Evolutionary conservation across 2,888 invertebrate species (phyloP).

Genomic region (Marronus borbonicus): DNA sequence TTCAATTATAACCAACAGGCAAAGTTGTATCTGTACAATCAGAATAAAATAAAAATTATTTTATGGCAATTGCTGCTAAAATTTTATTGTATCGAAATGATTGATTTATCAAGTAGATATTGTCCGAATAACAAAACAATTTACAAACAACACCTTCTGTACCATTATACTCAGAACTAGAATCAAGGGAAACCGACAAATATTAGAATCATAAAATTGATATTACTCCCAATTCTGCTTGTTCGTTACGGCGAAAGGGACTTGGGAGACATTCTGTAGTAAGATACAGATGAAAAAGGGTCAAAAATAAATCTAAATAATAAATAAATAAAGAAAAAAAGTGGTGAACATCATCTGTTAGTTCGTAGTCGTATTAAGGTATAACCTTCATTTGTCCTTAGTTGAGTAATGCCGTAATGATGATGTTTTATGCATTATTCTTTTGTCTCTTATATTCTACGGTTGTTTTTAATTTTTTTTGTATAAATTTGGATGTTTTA

Average conservation of each 20-base stretch:
- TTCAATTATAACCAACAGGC: too few relatives aligned
- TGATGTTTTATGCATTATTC: constrained; percentile 29
- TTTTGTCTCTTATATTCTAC: not conserved
- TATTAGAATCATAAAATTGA: constrained; percentile 7
- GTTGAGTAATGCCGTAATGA: constrained; percentile 40
- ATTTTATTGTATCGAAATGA: too few relatives aligned
- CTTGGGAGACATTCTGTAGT: constrained; percentile 14
- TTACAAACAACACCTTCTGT: not conserved
- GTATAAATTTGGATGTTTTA: not conserved
- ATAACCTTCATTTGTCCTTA: constrained; percentile 49
- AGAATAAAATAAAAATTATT: too few relatives aligned
- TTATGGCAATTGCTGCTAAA: too few relatives aligned
- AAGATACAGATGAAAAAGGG: constrained; percentile 19
- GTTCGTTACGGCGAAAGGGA: not conserved
- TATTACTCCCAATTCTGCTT: not conserved
- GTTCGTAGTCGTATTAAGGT: constrained; percentile 34
- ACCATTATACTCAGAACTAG: not conserved
- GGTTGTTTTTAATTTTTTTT: not conserved
- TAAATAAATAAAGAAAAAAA: constrained; percentile 11
- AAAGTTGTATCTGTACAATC: too few relatives aligned
- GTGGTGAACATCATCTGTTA: constrained; percentile 26
- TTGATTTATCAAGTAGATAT: too few relatives aligned
- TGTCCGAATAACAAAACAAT: too few relatives aligned
- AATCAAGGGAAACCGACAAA: not conserved
- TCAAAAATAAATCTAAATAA: constrained; percentile 23